Percentiles rank a stretch among this genome's conserved stretches.
phyloP scores from a whole-genome alignment of 2,888 invertebrate genomes.

The Limulus polyphemus region DNA sequence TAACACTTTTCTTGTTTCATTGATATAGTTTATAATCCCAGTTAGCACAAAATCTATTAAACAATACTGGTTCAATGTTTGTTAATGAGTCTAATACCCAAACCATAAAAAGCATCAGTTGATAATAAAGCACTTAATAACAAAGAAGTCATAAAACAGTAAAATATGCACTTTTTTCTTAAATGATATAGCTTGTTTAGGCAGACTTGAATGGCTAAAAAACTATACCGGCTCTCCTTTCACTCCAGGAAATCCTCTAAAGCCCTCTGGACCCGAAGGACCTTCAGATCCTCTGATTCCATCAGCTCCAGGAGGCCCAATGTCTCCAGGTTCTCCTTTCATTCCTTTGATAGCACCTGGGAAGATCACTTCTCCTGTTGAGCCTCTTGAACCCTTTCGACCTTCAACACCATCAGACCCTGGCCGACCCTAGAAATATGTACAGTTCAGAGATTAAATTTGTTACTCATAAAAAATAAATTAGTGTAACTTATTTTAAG shows the following conservation, averaged over 20 bases:
- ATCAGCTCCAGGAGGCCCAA: conserved; percentile 7
- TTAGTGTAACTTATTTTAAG: background rate
- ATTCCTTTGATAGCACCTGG: conserved; percentile 11
- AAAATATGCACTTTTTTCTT: too few relatives aligned
- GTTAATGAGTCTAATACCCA: too few relatives aligned
- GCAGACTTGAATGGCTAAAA: too few relatives aligned
- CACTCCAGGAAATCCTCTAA: background rate
- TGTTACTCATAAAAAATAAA: background rate
- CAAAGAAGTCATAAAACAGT: too few relatives aligned
- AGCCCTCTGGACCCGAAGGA: background rate
- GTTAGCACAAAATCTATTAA: too few relatives aligned
- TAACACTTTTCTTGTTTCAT: too few relatives aligned
- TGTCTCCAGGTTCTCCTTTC: conserved; percentile 11
- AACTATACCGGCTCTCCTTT: background rate
- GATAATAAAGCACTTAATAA: too few relatives aligned
- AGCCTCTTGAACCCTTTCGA: conserved; percentile 10
- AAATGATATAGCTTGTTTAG: too few relatives aligned
- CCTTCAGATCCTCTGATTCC: conserved; percentile 11
- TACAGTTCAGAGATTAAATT: background rate
- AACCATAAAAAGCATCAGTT: too few relatives aligned
- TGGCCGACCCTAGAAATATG: conserved; percentile 14
- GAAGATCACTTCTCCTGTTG: conserved; percentile 1
- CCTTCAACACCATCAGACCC: conserved; percentile 20
- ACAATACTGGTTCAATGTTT: too few relatives aligned
- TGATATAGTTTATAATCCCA: too few relatives aligned